These are phyloP conservation scores for Cephus pulcher DNA, from an alignment of 2,888 invertebrate genomes.

Conservation along the genomic window DNA sequence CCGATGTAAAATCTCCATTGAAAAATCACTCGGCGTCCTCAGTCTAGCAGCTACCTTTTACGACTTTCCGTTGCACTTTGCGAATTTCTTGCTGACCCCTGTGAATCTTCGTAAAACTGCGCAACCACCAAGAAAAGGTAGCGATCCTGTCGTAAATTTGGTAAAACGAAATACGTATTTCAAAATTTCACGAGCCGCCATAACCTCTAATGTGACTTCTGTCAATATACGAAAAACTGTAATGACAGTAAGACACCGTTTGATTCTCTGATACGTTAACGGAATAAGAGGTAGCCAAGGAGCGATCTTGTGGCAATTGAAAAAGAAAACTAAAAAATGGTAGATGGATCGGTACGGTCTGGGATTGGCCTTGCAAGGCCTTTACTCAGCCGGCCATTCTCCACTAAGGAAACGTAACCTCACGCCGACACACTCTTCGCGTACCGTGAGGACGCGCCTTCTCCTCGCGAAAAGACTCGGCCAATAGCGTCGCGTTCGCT, in stretches of 20 bases:
- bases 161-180: not conserved
- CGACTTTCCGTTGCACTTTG: constrained; percentile 39
- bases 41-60: constrained; percentile 25
- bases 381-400: constrained; percentile 34
- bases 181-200: constrained; percentile 7
- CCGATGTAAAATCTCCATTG: constrained; percentile 23
- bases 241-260: too few relatives aligned
- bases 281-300: not conserved
- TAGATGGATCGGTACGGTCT: constrained; percentile 11
- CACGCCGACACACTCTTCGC: not conserved
- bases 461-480: not conserved
- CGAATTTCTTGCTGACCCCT: constrained; percentile 37
- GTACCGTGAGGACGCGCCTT: not conserved
- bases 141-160: constrained; percentile 34
- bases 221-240: not conserved
- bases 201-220: not conserved
- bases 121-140: constrained; percentile 34
- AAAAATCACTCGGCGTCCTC: not conserved
- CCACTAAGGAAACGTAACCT: constrained; percentile 15
- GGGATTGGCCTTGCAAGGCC: constrained; percentile 56
- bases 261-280: not conserved
- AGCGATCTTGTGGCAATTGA: not conserved
- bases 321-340: constrained; percentile 30
- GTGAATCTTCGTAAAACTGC: constrained; percentile 26
- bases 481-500: not conserved